Conservation (phyloP, 2,888 invertebrate genomes). For the Leucoma salicis region DNA sequence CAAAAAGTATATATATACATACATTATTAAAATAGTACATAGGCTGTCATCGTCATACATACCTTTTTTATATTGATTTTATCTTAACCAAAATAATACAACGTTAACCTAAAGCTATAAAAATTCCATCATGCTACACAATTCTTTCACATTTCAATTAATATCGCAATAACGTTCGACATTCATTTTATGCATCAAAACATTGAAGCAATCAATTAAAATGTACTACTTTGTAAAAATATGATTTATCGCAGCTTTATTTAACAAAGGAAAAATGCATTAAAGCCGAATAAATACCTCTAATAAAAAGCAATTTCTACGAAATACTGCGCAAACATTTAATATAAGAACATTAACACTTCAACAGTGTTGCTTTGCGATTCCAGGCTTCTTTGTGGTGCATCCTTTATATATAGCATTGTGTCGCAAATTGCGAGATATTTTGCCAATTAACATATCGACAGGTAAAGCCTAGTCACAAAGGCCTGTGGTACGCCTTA, state of each 20-base stretch:
- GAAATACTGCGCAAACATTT: constrained; percentile 24
- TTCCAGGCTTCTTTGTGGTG: constrained; percentile 21
- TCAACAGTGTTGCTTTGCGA: constrained; percentile 38
- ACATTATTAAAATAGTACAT: too few relatives aligned
- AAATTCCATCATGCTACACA: too few relatives aligned
- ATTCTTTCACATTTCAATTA: too few relatives aligned
- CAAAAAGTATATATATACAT: too few relatives aligned
- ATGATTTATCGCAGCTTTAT: constrained; percentile 7
- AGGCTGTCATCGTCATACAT: too few relatives aligned
- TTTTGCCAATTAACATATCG: constrained; percentile 44
- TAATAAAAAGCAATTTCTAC: constrained; percentile 21
- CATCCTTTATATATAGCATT: constrained; percentile 24
- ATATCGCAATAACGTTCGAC: too few relatives aligned
- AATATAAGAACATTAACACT: constrained; percentile 43
- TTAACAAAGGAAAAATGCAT: constrained; percentile 24
- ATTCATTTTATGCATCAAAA: neutral
- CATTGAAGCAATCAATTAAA: constrained; percentile 3
- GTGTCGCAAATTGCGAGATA: constrained; percentile 30
- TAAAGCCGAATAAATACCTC: constrained; percentile 28
- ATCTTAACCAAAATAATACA: too few relatives aligned
- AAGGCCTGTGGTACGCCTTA: constrained; percentile 54
- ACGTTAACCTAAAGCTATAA: too few relatives aligned
- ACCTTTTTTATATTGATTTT: too few relatives aligned
- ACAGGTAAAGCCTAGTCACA: constrained; percentile 41
- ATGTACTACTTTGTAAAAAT: constrained; percentile 21